Evolutionary conservation across 2,888 invertebrate species (phyloP).

Genomic region (Platycheirus rosarum): DNA sequence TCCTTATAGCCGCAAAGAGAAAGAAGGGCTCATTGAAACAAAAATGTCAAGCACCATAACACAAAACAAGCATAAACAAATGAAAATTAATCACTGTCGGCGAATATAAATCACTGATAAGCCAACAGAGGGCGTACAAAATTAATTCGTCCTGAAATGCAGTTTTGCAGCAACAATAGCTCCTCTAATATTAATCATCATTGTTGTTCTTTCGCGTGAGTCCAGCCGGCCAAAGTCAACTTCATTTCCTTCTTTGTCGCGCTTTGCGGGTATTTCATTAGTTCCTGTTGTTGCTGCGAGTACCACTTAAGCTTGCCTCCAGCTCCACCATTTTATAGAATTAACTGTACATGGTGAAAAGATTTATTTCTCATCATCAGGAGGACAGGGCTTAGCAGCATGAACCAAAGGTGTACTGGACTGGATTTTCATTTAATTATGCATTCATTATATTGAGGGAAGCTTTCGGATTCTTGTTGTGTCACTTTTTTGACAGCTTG

Average conservation of each 20-base stretch:
- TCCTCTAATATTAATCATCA: conserved; percentile 37
- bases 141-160: conserved; percentile 37
- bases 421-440: conserved; percentile 37
- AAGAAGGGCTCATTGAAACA: too few relatives aligned
- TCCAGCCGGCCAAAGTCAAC: conserved; percentile 22
- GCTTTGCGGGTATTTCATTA: conserved; percentile 35
- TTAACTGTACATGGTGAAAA: neutral
- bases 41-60: neutral
- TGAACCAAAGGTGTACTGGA: conserved; percentile 34
- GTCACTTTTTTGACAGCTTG: conserved; percentile 30
- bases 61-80: conserved; percentile 1
- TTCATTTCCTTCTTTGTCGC: conserved; percentile 32
- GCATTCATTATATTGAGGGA: conserved; percentile 4
- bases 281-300: conserved; percentile 23
- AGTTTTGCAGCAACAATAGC: conserved; percentile 26
- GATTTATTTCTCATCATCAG: conserved; percentile 8
- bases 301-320: conserved; percentile 13
- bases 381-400: neutral
- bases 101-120: conserved; percentile 33
- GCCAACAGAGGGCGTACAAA: conserved; percentile 6
- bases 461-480: neutral
- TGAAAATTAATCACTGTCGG: conserved; percentile 37
- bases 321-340: neutral
- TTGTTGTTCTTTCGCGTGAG: conserved; percentile 22
- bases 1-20: too few relatives aligned